These are phyloP conservation scores for Amblyornis subalaris DNA, from an alignment of 2,113 vertebrate species.

Conservation along the genomic window DNA sequence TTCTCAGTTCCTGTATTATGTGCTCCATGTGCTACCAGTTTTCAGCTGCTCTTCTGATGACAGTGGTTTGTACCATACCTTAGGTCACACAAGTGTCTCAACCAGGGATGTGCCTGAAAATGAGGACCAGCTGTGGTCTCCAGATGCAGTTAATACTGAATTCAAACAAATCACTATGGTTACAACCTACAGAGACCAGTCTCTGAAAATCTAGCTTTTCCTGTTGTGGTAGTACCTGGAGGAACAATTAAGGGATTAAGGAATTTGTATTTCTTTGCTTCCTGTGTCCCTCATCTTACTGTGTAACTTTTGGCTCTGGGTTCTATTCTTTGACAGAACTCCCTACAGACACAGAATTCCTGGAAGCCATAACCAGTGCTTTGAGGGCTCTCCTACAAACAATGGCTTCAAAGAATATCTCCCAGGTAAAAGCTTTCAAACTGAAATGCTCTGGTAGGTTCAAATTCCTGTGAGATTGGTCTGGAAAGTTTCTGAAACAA, in stretches of 20 bases:
- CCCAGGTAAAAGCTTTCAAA: slow-evolving; percentile 81
- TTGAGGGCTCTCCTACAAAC: slow-evolving; percentile 90
- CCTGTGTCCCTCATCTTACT: not conserved
- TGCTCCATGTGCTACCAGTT: not conserved
- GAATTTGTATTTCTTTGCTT: slow-evolving; percentile 11
- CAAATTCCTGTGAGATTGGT: not conserved
- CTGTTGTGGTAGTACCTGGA: not conserved
- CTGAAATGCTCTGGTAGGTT: not conserved
- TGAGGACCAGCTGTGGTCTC: not conserved
- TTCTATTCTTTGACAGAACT: slow-evolving; percentile 76
- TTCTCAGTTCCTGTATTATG: not conserved
- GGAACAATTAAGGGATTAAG: not conserved
- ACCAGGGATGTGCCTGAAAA: not conserved
- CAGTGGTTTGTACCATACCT: not conserved
- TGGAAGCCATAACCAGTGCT: slow-evolving; percentile 91
- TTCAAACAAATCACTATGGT: not conserved
- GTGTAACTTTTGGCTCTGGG: slow-evolving; percentile 30
- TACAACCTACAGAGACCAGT: not conserved
- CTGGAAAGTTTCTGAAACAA: slow-evolving; percentile 1
- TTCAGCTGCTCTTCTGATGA: not conserved
- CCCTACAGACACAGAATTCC: slow-evolving; percentile 85
- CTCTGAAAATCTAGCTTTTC: slow-evolving; percentile 18
- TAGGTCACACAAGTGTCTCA: not conserved
- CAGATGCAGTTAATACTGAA: not conserved
- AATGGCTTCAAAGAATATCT: slow-evolving; percentile 89